Evolutionary conservation across 2,113 vertebrate genomes (phyloP), one percentile per base, ranked within the genome.

Genomic region (Ictalurus punctatus): DNA sequence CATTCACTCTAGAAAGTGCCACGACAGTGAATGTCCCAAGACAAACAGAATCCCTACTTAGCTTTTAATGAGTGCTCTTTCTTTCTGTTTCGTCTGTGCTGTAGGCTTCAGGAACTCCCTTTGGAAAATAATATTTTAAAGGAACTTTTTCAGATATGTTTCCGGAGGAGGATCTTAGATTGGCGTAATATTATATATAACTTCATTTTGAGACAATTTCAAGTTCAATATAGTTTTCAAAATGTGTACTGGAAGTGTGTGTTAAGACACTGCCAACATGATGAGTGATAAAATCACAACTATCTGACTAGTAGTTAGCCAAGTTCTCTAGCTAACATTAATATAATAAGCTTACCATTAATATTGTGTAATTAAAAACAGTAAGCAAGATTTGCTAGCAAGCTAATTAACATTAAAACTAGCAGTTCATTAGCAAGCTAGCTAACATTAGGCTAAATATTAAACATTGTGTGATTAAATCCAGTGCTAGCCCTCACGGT

Each of bases 41-140:
- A 93, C 92, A 94, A 93, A 94, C 86, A 87, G 91, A 93, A 90
- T 87, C 76, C 48, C 88, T 91, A 91, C 91, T 86, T 85, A 84
- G 90, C 89, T 92, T 86, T 91, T 86, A 93, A 94, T 92, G 92
- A 95, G 90, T 63, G 48, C 74, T 80, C 76, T 87, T 76, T 40
- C 61, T 89, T 86, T 40, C 65, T 59, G 58, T 80, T 86, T 82
- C 78, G 73, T n/a, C 87, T 83, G 27, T 40, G 69, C 88, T 92
- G 65, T 0, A 1, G 87, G 79, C 91, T 92, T 89, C 79, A 87
- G 86, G 81, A 86, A 88, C 87, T 93, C 89, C 90, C 76, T 85
- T 65, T 40, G 85, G 80, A 84, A 74, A 81, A 83, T 85, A 90
- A 88, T 92, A 88, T 83, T 93, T 93, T 92, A 85, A 92, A 90